These are phyloP conservation scores for Microtus montanus DNA, from an alignment of 2,113 vertebrate species.

Conservation along the genomic window DNA sequence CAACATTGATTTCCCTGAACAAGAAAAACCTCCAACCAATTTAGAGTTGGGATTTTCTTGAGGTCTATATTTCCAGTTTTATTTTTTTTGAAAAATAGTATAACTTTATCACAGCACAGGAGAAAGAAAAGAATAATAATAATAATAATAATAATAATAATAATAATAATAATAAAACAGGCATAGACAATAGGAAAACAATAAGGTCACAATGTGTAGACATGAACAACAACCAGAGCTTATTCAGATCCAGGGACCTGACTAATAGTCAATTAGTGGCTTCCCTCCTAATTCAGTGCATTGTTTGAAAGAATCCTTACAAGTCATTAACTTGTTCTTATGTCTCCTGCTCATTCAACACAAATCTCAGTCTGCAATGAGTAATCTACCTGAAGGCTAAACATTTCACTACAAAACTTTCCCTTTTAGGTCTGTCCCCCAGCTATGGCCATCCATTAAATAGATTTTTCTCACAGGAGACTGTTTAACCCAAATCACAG, in stretches of 20 bases:
- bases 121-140: background rate
- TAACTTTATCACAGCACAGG: background rate
- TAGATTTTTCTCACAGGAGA: background rate
- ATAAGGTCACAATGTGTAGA: background rate
- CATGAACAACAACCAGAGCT: background rate
- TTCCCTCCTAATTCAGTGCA: conserved; percentile 49
- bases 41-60: conserved; percentile 20
- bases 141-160: background rate
- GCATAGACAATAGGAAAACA: background rate
- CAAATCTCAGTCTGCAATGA: background rate
- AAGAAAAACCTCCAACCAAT: conserved; percentile 48
- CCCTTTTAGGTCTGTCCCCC: background rate
- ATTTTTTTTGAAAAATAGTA: conserved; percentile 30
- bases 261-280: background rate
- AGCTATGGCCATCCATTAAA: background rate
- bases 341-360: background rate
- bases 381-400: conserved; percentile 15
- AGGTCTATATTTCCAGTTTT: conserved; percentile 38
- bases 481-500: background rate
- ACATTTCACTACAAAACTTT: background rate
- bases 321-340: background rate
- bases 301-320: background rate
- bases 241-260: background rate
- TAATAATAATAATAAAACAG: background rate
- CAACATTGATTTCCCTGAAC: background rate